phyloP scores from a whole-genome alignment of 2,113 vertebrate genomes.

The Uria lomvia region DNA sequence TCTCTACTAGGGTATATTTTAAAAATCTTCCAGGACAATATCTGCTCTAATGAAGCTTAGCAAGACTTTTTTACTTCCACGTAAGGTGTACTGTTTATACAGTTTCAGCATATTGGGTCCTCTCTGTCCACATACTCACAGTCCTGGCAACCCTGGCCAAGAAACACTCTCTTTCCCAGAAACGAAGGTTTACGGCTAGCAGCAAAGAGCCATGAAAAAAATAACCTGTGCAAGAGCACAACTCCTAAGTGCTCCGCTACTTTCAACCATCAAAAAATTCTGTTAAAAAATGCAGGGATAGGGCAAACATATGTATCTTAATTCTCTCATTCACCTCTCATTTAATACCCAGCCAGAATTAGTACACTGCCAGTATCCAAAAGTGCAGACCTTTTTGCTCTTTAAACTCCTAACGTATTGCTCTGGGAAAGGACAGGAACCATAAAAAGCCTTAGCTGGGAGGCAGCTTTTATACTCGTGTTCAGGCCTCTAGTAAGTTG shows the following conservation, averaged over 20 bases:
- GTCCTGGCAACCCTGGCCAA: background rate
- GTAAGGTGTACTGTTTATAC: background rate
- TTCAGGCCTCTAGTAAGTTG: slow-evolving; percentile 13
- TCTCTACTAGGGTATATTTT: background rate
- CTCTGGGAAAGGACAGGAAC: slow-evolving; percentile 49
- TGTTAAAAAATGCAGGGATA: background rate
- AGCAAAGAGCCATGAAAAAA: background rate
- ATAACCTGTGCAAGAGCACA: background rate
- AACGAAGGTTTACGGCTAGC: background rate
- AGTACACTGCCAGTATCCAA: background rate
- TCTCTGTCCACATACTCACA: background rate
- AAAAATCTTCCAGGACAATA: background rate
- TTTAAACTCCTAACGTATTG: slow-evolving; percentile 7
- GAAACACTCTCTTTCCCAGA: background rate
- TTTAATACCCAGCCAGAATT: background rate
- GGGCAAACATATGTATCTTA: background rate
- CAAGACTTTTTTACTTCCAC: background rate
- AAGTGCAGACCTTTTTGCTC: slow-evolving; percentile 14
- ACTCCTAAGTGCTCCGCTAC: background rate
- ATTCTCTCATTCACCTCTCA: background rate
- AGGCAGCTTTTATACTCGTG: slow-evolving; percentile 27
- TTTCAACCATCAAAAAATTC: background rate
- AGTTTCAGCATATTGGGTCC: background rate
- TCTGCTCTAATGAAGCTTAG: background rate
- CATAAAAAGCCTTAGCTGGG: slow-evolving; percentile 46